Conservation (phyloP, 2,888 invertebrate genomes). For the Disparrhopalites patrizii region DNA sequence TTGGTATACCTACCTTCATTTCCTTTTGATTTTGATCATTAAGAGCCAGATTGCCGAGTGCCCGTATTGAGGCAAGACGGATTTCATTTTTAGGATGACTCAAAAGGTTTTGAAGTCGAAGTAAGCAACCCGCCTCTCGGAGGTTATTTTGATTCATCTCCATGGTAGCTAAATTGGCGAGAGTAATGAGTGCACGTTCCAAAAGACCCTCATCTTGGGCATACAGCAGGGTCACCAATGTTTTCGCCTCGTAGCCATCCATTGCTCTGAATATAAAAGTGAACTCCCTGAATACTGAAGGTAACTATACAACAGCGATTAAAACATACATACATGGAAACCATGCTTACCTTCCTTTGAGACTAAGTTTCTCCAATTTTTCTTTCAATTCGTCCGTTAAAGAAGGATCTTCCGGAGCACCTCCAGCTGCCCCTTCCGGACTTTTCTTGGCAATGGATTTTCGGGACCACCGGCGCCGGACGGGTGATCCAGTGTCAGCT, state of each 20-base stretch:
- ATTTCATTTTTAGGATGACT: constrained; percentile 52
- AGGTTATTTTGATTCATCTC: constrained; percentile 53
- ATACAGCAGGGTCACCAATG: constrained; percentile 54
- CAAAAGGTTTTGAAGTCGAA: constrained; percentile 53
- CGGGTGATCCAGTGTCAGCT: constrained; percentile 51
- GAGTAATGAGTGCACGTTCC: constrained; percentile 48
- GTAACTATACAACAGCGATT: background rate
- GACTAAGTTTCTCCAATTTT: constrained; percentile 50
- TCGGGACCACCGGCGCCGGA: constrained; percentile 51
- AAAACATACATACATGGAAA: background rate
- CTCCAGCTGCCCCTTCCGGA: constrained; percentile 42
- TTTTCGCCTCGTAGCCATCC: constrained; percentile 54
- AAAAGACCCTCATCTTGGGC: constrained; percentile 55
- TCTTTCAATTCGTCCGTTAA: constrained; percentile 50
- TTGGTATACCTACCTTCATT: constrained; percentile 52
- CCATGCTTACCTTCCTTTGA: constrained; percentile 49
- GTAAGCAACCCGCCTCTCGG: constrained; percentile 55
- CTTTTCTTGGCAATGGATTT: constrained; percentile 50
- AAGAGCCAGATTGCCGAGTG: constrained; percentile 56
- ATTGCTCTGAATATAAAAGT: constrained; percentile 51
- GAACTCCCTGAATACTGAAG: constrained; percentile 4
- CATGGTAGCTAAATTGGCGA: constrained; percentile 47
- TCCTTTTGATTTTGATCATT: constrained; percentile 56
- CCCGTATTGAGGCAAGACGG: constrained; percentile 54
- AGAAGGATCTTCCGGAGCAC: constrained; percentile 49